Percentiles rank a stretch among this genome's conserved stretches.
phyloP scores from a whole-genome alignment of 37 sponge, comb jelly and placozoan genomes.

The Beroe forskalii region DNA sequence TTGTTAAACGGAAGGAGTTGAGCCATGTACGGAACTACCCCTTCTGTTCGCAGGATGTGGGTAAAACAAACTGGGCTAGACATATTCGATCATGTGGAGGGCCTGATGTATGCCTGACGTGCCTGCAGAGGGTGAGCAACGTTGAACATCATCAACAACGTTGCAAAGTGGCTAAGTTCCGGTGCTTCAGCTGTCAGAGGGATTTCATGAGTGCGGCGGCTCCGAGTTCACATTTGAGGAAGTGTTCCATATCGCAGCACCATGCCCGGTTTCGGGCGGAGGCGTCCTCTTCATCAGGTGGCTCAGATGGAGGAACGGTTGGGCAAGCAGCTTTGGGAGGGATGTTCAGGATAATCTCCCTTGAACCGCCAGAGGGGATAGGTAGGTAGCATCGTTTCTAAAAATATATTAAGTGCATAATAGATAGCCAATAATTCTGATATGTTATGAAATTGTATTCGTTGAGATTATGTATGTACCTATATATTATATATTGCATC shows the following conservation, averaged over 20 bases:
- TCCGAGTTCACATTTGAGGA: not conserved
- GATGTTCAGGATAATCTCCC: not conserved
- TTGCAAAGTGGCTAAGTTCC: not conserved
- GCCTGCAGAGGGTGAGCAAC: not conserved
- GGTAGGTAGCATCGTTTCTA: too few relatives aligned
- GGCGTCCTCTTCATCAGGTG: too few relatives aligned
- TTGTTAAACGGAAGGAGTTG: not conserved
- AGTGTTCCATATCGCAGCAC: not conserved
- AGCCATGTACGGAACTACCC: not conserved
- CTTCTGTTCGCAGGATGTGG: not conserved
- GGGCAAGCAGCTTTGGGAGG: not conserved
- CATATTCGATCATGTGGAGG: not conserved
- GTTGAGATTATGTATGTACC: too few relatives aligned
- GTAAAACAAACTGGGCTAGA: not conserved
- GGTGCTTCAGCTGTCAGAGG: not conserved
- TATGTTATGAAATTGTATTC: too few relatives aligned
- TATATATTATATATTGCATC: too few relatives aligned
- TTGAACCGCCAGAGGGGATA: not conserved
- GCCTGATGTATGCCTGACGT: not conserved
- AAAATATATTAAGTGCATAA: too few relatives aligned
- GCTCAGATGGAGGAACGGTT: not conserved
- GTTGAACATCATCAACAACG: not conserved
- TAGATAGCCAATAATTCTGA: too few relatives aligned
- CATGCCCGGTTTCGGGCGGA: too few relatives aligned
- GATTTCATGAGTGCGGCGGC: not conserved